Conservation (phyloP, 37 sponge, comb jelly and placozoan species). For the Spongia lamella region DNA sequence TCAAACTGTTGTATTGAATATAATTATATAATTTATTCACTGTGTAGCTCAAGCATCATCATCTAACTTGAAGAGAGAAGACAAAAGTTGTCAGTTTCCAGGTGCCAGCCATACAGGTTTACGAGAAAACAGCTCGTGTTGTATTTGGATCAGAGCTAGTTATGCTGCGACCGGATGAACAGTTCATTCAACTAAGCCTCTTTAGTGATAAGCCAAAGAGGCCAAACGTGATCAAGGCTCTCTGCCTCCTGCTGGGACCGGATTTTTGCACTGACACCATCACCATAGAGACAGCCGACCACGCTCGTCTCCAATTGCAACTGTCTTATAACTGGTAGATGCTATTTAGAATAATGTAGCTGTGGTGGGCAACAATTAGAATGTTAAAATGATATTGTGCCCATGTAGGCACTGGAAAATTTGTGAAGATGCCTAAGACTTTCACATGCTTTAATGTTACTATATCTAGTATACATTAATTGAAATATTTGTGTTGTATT, state of each 20-base stretch:
- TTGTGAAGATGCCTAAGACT: no score
- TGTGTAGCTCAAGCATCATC: constrained; percentile 48
- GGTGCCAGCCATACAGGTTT: constrained; percentile 98
- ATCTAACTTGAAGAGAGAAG: constrained; percentile 78
- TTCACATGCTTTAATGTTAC: neutral
- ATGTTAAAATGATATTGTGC: no score
- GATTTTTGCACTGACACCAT: constrained; percentile 99
- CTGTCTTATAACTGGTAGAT: constrained; percentile 96
- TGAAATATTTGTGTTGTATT: neutral
- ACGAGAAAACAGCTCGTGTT: constrained; percentile 98
- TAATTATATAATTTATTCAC: neutral
- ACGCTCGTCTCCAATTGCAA: constrained; percentile 95
- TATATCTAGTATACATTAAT: neutral
- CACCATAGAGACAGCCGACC: constrained; percentile 98
- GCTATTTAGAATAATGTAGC: no score
- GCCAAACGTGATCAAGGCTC: constrained; percentile 95
- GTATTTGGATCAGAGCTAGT: constrained; percentile 98
- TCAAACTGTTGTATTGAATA: no score
- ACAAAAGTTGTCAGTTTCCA: constrained; percentile 93
- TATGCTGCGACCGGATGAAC: constrained; percentile 98
- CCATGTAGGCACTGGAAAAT: no score
- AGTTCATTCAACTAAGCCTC: constrained; percentile 98
- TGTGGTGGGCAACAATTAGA: neutral
- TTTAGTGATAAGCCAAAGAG: constrained; percentile 99
- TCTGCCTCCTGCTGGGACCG: constrained; percentile 97